Conservation (phyloP, 2,797 vertebrate species). For the Cheirogaleus major region DNA sequence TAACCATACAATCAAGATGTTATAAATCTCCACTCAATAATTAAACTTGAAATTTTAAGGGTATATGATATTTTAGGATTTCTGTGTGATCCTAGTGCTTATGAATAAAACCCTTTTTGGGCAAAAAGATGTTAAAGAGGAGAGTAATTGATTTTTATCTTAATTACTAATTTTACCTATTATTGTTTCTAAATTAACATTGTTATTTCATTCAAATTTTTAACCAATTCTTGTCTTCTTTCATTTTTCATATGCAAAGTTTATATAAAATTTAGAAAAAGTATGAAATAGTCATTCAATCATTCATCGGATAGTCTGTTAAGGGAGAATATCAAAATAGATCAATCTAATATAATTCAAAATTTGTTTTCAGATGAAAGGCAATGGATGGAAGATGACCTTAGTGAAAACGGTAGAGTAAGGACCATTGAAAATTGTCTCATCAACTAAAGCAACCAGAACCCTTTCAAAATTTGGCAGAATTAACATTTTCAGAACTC, state of each 20-base stretch:
- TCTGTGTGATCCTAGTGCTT: neutral
- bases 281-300: neutral
- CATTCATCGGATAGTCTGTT: neutral
- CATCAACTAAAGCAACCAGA: neutral
- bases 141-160: neutral
- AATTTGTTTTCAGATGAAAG: neutral
- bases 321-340: neutral
- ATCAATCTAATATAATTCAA: neutral
- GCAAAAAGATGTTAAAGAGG: neutral
- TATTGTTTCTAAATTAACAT: neutral
- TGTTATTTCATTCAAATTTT: neutral
- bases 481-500: neutral
- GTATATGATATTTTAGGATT: neutral
- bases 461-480: neutral
- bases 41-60: slow-evolving; percentile 3
- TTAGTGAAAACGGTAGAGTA: neutral
- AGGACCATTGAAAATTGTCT: neutral
- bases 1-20: neutral
- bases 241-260: neutral
- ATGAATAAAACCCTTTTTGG: neutral
- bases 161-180: neutral
- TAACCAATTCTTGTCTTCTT: neutral
- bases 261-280: neutral
- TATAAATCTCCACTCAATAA: neutral
- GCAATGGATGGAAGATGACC: neutral